Evolutionary conservation across 2,888 invertebrate genomes (phyloP).

Genomic region (Polyommatus icarus): DNA sequence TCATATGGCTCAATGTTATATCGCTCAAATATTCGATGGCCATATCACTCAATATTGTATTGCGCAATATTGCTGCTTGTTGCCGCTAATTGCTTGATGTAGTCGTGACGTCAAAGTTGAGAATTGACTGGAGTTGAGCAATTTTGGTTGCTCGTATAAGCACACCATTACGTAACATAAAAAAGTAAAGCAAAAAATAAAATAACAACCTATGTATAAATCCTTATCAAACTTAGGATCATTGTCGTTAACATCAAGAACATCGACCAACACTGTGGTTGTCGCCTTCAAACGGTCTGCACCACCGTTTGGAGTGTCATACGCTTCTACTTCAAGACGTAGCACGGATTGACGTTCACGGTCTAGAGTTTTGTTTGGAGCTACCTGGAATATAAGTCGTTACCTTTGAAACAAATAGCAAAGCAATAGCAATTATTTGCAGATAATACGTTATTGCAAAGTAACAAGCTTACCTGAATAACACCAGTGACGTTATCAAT

Average conservation of each 20-base stretch:
- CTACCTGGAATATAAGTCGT: conserved; percentile 62
- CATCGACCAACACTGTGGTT: conserved; percentile 83
- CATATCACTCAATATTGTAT: too few species aligned
- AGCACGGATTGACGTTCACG: conserved; percentile 86
- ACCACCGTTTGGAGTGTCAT: conserved; percentile 86
- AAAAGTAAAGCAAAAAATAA: too few species aligned
- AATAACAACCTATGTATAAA: conserved; percentile 73
- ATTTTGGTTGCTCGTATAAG: too few species aligned
- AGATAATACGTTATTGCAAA: background rate
- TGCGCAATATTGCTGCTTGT: too few species aligned
- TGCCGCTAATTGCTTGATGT: too few species aligned
- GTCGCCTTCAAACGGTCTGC: conserved; percentile 84
- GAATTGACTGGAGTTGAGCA: too few species aligned
- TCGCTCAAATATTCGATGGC: too few species aligned
- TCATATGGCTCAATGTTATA: too few species aligned
- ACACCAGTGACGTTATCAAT: conserved; percentile 86
- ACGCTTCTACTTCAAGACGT: conserved; percentile 85
- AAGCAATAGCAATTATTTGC: too few species aligned
- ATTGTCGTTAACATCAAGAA: conserved; percentile 90
- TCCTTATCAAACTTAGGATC: conserved; percentile 84
- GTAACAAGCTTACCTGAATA: conserved; percentile 71
- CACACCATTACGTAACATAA: too few species aligned
- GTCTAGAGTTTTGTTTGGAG: conserved; percentile 84
- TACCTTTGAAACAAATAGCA: too few species aligned
- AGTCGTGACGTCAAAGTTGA: too few species aligned